Conservation (phyloP, 1,140 invertebrate species). For the Triops cancriformis region DNA sequence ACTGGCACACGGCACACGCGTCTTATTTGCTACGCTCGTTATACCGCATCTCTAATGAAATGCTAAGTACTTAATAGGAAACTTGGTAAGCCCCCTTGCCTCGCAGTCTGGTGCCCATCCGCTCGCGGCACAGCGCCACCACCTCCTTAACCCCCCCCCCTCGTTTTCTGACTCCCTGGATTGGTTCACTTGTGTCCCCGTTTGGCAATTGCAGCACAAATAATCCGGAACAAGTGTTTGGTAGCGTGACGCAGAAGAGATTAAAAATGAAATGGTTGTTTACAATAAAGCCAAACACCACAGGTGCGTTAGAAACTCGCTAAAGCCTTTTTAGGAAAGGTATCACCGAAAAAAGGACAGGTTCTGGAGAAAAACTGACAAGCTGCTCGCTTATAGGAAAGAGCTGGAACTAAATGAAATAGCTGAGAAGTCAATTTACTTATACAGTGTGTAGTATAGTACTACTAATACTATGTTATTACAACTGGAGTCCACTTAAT, state of each 20-base stretch:
- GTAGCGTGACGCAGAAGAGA: not conserved
- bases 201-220: not conserved
- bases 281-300: not conserved
- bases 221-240: not conserved
- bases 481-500: too few relatives aligned
- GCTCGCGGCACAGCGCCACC: not conserved
- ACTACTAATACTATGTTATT: too few relatives aligned
- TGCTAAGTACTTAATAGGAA: conserved; percentile 7
- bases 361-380: too few relatives aligned
- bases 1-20: not conserved
- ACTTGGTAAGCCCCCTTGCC: not conserved
- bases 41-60: not conserved
- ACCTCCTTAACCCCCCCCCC: not conserved
- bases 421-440: too few relatives aligned
- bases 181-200: too few relatives aligned
- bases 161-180: not conserved
- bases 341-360: too few relatives aligned
- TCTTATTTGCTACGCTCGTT: not conserved
- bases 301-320: not conserved
- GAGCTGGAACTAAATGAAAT: too few relatives aligned
- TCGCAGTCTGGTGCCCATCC: not conserved
- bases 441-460: too few relatives aligned
- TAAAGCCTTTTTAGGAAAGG: too few relatives aligned
- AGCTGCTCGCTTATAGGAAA: too few relatives aligned
- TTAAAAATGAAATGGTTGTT: not conserved